Percentiles rank a stretch among this genome's conserved stretches.
These are phyloP conservation scores for Bathybates hornii DNA, from an alignment of 2,113 vertebrate species.

Conservation along the genomic window DNA sequence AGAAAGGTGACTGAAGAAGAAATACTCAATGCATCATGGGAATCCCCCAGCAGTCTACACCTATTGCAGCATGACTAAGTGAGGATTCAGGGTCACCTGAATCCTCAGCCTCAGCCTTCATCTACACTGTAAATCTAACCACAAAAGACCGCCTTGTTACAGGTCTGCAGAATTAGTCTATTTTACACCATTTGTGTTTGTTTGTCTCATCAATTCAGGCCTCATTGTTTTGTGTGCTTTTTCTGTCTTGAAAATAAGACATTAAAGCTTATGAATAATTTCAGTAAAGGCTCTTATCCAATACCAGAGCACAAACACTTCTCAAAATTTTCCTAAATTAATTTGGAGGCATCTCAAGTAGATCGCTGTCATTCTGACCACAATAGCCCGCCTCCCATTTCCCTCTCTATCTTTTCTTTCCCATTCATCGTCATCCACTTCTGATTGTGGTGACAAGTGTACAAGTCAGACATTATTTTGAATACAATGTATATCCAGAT, in stretches of 20 bases:
- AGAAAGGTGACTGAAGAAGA: background rate
- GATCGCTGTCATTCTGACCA: background rate
- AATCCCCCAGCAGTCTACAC: background rate
- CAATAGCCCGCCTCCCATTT: background rate
- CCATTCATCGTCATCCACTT: background rate
- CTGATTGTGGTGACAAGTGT: background rate
- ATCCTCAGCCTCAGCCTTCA: background rate
- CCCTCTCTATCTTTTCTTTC: background rate
- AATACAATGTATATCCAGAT: background rate
- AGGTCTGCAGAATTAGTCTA: background rate
- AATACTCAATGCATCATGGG: background rate
- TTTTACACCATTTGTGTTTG: background rate
- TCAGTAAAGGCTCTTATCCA: conserved; percentile 3
- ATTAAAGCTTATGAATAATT: background rate
- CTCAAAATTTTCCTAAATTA: background rate
- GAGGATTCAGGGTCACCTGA: background rate
- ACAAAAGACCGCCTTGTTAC: background rate
- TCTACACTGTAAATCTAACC: background rate
- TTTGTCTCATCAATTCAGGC: background rate
- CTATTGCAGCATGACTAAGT: fast-evolving
- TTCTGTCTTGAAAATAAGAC: conserved; percentile 4
- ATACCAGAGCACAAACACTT: background rate
- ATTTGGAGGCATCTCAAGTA: background rate
- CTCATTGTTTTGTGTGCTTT: conserved; percentile 1
- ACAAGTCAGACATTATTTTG: background rate